Evolutionary conservation across 2,888 invertebrate species (phyloP), one percentile per base, ranked within the genome.

Genomic region (Zaprionus lineosus): DNA sequence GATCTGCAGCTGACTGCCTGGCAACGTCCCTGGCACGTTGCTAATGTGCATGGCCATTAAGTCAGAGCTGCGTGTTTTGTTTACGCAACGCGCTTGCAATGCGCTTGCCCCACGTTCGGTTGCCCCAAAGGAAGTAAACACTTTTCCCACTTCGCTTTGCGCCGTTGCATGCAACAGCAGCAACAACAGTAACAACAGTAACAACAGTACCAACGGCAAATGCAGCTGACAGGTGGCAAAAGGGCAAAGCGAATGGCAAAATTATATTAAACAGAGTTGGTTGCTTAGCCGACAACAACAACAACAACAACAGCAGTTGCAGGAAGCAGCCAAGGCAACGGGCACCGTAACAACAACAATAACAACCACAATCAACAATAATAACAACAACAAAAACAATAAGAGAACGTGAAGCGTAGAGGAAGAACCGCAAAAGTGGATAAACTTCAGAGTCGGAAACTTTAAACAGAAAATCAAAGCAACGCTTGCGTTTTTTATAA

Each of bases 31-130:
- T 66, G 72, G 77, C 79, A 73, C 76, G 74, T 72, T 81, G 81
- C 82, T 82, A 82, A 82, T 82, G 82, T 84, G 72, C 86, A 74
- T 63, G 67, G 84, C 86, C 82, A 82, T 82, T 85, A 82, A 77
- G 77, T 74, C 66, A 57, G 71, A 19, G 68, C 72, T 84, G 86
- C 82, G 84, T 86, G 86, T 81, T 84, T 83, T 81, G 86, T 81
- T 81, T 81, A 85, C 81, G 71, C 76, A 83, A 85, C 64, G 65
- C 60, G 43, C 50, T 48, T 44, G 43, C 53, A 29, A 37, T 18
- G 44, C 65, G 48, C 28, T 34, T 46, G 40, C 44, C 40, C 28
- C 18, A 14, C 12, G 55, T 33, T 12, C 14, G 16, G 48, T 29
- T 26, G 51, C 46, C 44, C 43, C 29, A 18, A 15, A 15, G 55